Conservation (phyloP, 2,113 vertebrate species). For the Saccopteryx bilineata region DNA sequence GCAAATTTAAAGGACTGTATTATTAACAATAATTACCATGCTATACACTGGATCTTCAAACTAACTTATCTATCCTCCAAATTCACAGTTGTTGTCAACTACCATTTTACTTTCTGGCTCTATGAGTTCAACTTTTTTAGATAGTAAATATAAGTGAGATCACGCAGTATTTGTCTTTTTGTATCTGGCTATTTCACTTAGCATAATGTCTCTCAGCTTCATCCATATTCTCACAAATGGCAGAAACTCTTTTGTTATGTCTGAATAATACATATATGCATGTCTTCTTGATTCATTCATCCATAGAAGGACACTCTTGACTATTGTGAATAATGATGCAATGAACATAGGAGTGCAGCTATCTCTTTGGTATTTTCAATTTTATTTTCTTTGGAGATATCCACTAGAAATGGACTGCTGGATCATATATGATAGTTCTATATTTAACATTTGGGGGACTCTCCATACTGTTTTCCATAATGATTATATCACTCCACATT, state of each 20-base stretch:
- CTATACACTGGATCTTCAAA: background rate
- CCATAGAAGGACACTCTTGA: background rate
- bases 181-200: background rate
- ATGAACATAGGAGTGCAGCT: background rate
- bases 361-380: background rate
- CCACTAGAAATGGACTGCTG: background rate
- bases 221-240: background rate
- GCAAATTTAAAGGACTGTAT: background rate
- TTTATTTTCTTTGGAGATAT: background rate
- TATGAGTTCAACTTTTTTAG: background rate
- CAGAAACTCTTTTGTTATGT: background rate
- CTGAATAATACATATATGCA: background rate
- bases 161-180: background rate
- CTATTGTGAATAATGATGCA: background rate
- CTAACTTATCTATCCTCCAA: background rate
- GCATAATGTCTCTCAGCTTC: background rate
- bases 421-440: background rate
- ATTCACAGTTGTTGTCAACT: background rate
- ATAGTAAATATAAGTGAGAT: background rate
- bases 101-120: background rate
- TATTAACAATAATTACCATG: background rate
- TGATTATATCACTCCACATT: background rate
- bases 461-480: background rate
- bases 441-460: background rate
- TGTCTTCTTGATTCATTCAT: background rate